A percentile compares a stretch with the other conserved stretches of the same genome.
These are phyloP conservation scores for Betta splendens DNA, from an alignment of 2,797 vertebrate genomes.

Conservation along the genomic window DNA sequence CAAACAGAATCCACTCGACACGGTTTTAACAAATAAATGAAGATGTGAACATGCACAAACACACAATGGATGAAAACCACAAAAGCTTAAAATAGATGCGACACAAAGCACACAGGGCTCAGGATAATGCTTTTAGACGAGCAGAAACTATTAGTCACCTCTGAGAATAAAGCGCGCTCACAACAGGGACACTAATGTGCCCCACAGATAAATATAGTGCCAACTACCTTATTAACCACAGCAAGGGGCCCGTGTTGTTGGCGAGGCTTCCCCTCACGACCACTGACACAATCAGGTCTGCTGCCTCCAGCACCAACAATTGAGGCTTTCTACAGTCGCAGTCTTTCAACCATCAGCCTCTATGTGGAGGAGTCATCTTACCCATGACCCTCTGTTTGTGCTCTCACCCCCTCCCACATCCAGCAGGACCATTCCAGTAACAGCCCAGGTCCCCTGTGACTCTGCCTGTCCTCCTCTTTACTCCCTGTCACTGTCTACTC, in stretches of 20 bases:
- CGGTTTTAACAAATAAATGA: background rate
- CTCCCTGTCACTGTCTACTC: constrained; percentile 1
- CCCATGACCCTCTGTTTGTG: constrained; percentile 50
- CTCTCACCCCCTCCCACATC: constrained; percentile 11
- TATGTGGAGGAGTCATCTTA: constrained; percentile 58
- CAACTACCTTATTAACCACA: constrained; percentile 32
- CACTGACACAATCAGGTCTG: constrained; percentile 19
- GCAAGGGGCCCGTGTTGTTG: constrained; percentile 9
- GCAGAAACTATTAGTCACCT: constrained; percentile 62
- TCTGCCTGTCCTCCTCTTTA: constrained; percentile 16
- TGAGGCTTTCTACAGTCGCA: constrained; percentile 32
- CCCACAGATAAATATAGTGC: constrained; percentile 32
- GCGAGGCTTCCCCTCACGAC: constrained; percentile 39
- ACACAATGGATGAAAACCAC: constrained; percentile 13
- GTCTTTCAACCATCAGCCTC: constrained; percentile 46
- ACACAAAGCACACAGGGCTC: constrained; percentile 37
- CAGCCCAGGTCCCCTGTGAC: constrained; percentile 5
- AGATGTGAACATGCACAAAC: background rate
- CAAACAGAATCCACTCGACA: background rate
- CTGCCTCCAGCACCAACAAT: constrained; percentile 52
- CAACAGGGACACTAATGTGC: constrained; percentile 40
- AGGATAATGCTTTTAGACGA: constrained; percentile 41
- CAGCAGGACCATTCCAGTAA: constrained; percentile 44
- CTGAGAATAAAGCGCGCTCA: constrained; percentile 63
- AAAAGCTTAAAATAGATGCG: constrained; percentile 36